Percentiles rank a stretch among this genome's conserved stretches.
Evolutionary conservation across 2,888 invertebrate species (phyloP).

Genomic region (Blastobasis adustella): DNA sequence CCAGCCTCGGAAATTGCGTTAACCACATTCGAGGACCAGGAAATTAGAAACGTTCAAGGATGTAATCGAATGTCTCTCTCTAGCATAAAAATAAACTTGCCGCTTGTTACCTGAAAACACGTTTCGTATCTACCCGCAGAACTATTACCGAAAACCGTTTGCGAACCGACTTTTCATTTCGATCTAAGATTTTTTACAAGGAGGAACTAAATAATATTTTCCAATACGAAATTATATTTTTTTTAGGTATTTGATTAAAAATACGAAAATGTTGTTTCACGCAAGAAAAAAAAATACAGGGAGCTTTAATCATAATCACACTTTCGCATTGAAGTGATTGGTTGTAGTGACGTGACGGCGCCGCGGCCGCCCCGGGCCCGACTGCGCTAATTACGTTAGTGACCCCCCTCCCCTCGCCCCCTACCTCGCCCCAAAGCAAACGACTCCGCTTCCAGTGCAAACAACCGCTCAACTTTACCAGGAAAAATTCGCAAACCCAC

Average conservation of each 20-base stretch:
- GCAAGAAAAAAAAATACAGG: too few species aligned
- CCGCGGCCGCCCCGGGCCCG: conserved; percentile 35
- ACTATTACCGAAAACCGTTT: too few species aligned
- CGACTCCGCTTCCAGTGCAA: conserved; percentile 66
- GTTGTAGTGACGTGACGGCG: conserved; percentile 27
- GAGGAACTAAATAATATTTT: too few species aligned
- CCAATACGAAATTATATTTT: not conserved
- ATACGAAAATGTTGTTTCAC: not conserved
- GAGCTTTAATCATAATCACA: not conserved
- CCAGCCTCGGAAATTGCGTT: conserved; percentile 70
- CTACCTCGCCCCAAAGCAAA: conserved; percentile 50
- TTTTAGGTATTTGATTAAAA: not conserved
- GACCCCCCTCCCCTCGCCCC: conserved; percentile 32
- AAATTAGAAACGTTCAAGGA: conserved; percentile 72
- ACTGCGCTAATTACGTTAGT: conserved; percentile 65
- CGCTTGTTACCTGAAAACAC: conserved; percentile 33
- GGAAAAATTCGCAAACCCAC: conserved; percentile 67
- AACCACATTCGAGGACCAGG: conserved; percentile 70
- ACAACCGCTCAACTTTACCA: conserved; percentile 63
- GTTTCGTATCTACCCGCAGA: conserved; percentile 1
- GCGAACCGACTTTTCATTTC: too few species aligned
- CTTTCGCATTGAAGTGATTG: not conserved
- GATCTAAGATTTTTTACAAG: too few species aligned
- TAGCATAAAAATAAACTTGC: conserved; percentile 52
- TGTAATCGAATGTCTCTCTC: conserved; percentile 67